Conservation (phyloP, 2,888 invertebrate species). For the Siphonodentalium dalli region DNA sequence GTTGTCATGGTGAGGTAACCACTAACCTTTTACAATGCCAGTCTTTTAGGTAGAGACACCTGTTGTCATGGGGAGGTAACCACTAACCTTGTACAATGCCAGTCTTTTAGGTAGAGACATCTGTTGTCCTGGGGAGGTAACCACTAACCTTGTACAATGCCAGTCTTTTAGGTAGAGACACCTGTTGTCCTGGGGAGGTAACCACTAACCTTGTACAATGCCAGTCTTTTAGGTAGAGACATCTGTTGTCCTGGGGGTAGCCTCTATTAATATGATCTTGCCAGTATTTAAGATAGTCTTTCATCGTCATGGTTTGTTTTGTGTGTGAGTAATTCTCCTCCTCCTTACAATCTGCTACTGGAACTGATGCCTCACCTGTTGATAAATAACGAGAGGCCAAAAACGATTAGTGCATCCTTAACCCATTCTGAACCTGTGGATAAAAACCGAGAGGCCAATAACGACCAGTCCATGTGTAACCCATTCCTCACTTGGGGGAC, state of each 20-base stretch:
- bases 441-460: too few relatives aligned
- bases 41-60: too few relatives aligned
- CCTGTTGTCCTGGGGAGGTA: constrained; percentile 43
- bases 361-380: constrained; percentile 73
- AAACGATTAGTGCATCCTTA: too few relatives aligned
- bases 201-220: constrained; percentile 72
- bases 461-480: background rate
- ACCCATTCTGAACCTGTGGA: too few relatives aligned
- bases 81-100: too few relatives aligned
- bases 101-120: too few relatives aligned
- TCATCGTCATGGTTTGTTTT: constrained; percentile 74
- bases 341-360: constrained; percentile 81
- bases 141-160: too few relatives aligned
- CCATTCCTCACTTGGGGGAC: background rate
- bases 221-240: constrained; percentile 88
- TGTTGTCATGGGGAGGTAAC: too few relatives aligned
- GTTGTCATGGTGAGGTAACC: too few relatives aligned
- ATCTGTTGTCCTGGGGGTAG: constrained; percentile 64
- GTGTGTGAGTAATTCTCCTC: constrained; percentile 79
- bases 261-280: constrained; percentile 63
- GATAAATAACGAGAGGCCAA: constrained; percentile 3
- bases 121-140: too few relatives aligned
- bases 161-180: too few relatives aligned
- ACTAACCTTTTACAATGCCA: too few relatives aligned
- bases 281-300: constrained; percentile 79